These are phyloP conservation scores for Eublepharis macularius DNA, from an alignment of 2,113 vertebrate genomes.

Conservation along the genomic window DNA sequence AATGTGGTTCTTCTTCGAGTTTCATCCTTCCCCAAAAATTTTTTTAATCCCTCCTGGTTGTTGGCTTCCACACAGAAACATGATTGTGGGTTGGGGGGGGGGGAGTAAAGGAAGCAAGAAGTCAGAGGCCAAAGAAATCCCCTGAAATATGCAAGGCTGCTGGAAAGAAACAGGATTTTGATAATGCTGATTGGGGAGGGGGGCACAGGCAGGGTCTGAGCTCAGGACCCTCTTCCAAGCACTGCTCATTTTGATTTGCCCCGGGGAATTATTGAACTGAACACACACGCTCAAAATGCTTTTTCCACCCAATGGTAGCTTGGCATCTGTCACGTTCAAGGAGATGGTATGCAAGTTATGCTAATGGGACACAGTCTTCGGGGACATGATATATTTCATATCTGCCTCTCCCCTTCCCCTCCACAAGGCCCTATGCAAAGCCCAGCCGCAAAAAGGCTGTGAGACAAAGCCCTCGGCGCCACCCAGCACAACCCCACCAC, in stretches of 20 bases:
- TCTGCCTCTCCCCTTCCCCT: background rate
- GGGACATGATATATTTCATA: background rate
- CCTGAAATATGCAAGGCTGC: constrained; percentile 1
- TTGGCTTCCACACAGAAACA: background rate
- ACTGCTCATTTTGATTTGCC: background rate
- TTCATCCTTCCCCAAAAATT: background rate
- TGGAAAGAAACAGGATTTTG: background rate
- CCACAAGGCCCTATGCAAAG: background rate
- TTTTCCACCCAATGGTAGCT: background rate
- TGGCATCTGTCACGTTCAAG: constrained; percentile 1
- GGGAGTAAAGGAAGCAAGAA: background rate
- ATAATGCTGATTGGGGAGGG: background rate
- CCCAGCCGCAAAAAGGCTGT: background rate
- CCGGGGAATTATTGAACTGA: background rate
- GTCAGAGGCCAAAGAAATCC: background rate
- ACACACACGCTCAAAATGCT: background rate
- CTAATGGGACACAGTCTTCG: background rate
- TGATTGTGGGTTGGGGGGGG: background rate
- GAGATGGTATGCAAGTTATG: background rate
- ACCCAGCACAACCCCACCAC: background rate
- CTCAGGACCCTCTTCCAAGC: background rate
- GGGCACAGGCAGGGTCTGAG: background rate
- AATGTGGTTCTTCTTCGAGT: too few relatives aligned
- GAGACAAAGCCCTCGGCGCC: background rate
- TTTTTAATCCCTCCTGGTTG: background rate